Percentiles rank a stretch among this genome's conserved stretches.
These are phyloP conservation scores for Cryptoprocta ferox DNA, from an alignment of 2,797 vertebrate genomes.

Conservation along the genomic window DNA sequence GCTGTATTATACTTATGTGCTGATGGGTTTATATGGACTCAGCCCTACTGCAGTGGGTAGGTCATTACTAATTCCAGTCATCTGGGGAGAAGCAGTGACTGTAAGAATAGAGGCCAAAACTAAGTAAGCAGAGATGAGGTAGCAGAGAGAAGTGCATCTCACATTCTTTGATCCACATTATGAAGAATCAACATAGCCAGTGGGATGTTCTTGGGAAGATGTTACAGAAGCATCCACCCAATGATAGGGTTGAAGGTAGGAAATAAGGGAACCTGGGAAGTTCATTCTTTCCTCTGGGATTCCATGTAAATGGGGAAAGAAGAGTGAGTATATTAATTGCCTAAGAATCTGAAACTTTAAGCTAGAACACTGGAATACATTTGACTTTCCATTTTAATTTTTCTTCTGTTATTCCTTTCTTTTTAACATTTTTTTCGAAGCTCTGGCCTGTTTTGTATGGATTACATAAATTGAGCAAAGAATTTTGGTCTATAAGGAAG, in stretches of 20 bases:
- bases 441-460: not conserved
- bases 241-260: not conserved
- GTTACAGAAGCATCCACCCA: not conserved
- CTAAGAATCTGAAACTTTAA: slow-evolving; percentile 8
- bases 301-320: not conserved
- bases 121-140: not conserved
- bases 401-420: not conserved
- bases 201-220: not conserved
- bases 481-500: not conserved
- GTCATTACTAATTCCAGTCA: not conserved
- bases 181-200: not conserved
- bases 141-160: not conserved
- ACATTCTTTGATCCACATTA: not conserved
- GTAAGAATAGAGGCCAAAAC: not conserved
- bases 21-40: not conserved
- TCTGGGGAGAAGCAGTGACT: not conserved
- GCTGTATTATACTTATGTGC: not conserved
- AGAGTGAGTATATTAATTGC: not conserved
- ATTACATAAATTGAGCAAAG: not conserved
- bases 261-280: not conserved
- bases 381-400: not conserved
- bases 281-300: not conserved
- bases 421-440: not conserved
- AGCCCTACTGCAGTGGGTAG: not conserved
- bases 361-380: not conserved